phyloP scores from a whole-genome alignment of 2,797 vertebrate genomes.

The Peromyscus attwateri region DNA sequence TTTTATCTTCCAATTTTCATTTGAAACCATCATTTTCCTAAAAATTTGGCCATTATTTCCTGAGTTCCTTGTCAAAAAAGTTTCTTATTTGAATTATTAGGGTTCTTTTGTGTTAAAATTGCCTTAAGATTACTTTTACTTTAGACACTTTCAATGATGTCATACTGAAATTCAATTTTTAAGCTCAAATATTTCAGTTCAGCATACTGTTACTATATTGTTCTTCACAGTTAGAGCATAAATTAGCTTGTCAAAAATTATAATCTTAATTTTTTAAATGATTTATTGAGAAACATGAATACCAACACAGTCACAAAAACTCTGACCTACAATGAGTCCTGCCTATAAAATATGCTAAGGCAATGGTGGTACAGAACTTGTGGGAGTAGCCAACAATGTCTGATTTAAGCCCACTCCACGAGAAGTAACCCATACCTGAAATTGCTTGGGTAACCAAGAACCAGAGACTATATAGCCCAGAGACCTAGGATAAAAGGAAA shows the following conservation, averaged over 20 bases:
- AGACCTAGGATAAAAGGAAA: too few species aligned
- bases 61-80: slow-evolving; percentile 21
- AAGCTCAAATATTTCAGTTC: slow-evolving; percentile 51
- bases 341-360: not conserved
- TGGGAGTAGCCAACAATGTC: not conserved
- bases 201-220: not conserved
- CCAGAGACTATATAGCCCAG: not conserved
- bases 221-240: slow-evolving; percentile 37
- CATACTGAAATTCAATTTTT: slow-evolving; percentile 53
- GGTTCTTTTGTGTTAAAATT: slow-evolving; percentile 45
- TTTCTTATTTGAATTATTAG: slow-evolving; percentile 64
- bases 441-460: not conserved
- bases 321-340: not conserved
- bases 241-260: slow-evolving; percentile 39
- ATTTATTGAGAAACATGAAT: not conserved
- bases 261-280: not conserved
- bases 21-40: slow-evolving; percentile 22
- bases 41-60: slow-evolving; percentile 46
- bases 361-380: not conserved
- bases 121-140: slow-evolving; percentile 57
- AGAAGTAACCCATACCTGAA: not conserved
- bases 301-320: not conserved
- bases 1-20: not conserved
- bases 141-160: slow-evolving; percentile 13
- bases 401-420: not conserved